These are phyloP conservation scores for Thera britannica DNA, from an alignment of 2,888 invertebrate species.

Conservation along the genomic window DNA sequence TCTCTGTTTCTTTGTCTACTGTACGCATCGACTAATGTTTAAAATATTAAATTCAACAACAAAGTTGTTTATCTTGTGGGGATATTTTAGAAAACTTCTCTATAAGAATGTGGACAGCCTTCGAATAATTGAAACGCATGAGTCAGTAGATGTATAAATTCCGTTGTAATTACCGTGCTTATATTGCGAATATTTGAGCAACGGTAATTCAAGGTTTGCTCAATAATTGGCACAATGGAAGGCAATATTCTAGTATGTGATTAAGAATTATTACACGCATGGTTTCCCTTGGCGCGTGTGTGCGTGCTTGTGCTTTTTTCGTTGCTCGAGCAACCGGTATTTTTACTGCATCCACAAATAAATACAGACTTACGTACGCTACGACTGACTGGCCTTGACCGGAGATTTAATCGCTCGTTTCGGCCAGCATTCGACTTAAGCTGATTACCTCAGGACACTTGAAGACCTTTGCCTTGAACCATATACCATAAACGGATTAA, in stretches of 20 bases:
- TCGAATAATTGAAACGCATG: conserved; percentile 41
- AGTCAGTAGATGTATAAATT: conserved; percentile 48
- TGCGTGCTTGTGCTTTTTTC: conserved; percentile 46
- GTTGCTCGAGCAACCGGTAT: conserved; percentile 52
- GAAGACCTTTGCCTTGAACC: conserved; percentile 58
- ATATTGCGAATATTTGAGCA: conserved; percentile 44
- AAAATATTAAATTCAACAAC: background rate
- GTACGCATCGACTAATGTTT: conserved; percentile 12
- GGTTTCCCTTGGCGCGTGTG: conserved; percentile 38
- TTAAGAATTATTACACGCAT: conserved; percentile 48
- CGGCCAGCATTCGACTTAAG: conserved; percentile 56
- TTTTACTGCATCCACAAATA: conserved; percentile 59
- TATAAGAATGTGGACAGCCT: conserved; percentile 6
- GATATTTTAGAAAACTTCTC: conserved; percentile 13
- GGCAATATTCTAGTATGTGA: conserved; percentile 40
- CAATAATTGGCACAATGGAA: conserved; percentile 40
- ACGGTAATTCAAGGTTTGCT: conserved; percentile 44
- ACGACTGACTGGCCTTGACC: conserved; percentile 65
- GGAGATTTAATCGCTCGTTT: conserved; percentile 56
- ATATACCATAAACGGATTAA: conserved; percentile 49
- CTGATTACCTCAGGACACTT: conserved; percentile 55
- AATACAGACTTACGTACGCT: conserved; percentile 52
- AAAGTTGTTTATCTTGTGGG: conserved; percentile 1
- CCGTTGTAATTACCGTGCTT: conserved; percentile 49
- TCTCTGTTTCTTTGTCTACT: conserved; percentile 27